Evolutionary conservation across 2,888 invertebrate species (phyloP).

Genomic region (Nowickia ferox): DNA sequence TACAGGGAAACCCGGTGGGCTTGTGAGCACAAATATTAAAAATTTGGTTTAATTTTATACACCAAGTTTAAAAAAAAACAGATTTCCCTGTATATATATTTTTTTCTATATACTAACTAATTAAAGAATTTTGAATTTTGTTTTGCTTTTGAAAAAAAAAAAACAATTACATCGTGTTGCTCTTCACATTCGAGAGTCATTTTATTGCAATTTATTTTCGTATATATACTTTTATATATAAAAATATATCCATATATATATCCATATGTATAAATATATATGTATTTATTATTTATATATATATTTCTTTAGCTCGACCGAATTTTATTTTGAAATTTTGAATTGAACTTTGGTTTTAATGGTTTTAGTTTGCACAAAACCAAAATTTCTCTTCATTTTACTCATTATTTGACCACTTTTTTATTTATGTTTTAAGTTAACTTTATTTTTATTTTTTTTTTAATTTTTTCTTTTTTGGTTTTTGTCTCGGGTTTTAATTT

Average conservation of each 20-base stretch:
- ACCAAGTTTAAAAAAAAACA: too few species aligned
- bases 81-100: too few species aligned
- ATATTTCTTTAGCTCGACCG: neutral
- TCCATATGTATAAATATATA: neutral
- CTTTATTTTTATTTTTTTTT: neutral
- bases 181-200: conserved; percentile 83
- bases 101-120: conserved; percentile 6
- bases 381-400: neutral
- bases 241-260: neutral
- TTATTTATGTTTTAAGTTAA: neutral
- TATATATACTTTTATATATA: neutral
- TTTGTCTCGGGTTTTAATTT: neutral
- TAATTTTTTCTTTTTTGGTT: too few species aligned
- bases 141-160: conserved; percentile 55
- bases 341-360: neutral
- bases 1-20: too few species aligned
- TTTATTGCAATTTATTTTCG: conserved; percentile 42
- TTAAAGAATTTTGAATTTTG: conserved; percentile 38
- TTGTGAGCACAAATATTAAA: too few species aligned
- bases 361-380: neutral
- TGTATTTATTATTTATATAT: too few species aligned
- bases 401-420: neutral
- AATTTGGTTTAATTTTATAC: too few species aligned
- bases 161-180: conserved; percentile 81
- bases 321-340: conserved; percentile 9